These are phyloP conservation scores for Bicyclus anynana DNA, from an alignment of 1,140 invertebrate genomes.

Conservation along the genomic window DNA sequence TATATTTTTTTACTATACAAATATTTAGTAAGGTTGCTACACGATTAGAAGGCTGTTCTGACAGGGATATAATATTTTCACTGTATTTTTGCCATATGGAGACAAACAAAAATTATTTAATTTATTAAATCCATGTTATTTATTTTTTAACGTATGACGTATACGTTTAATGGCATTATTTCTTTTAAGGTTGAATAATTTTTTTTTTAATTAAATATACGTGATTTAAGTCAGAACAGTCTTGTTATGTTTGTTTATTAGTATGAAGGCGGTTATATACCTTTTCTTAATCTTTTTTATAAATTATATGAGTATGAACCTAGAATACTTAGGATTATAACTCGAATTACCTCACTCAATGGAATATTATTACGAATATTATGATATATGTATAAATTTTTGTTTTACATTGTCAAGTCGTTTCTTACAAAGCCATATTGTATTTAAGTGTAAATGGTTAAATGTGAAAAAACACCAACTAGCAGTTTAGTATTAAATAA, in stretches of 20 bases:
- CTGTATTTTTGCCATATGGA: too few relatives aligned
- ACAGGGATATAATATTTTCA: too few relatives aligned
- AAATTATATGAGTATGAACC: not conserved
- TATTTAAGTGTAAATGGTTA: constrained; percentile 16
- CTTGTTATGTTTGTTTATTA: not conserved
- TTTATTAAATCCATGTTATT: too few relatives aligned
- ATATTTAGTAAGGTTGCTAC: too few relatives aligned
- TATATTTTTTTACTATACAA: too few relatives aligned
- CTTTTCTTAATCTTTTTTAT: not conserved
- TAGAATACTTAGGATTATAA: not conserved
- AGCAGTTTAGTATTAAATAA: not conserved
- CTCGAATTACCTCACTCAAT: not conserved
- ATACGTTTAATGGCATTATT: too few relatives aligned
- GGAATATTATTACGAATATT: not conserved
- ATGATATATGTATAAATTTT: not conserved
- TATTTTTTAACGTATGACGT: too few relatives aligned
- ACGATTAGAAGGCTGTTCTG: too few relatives aligned
- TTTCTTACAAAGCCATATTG: constrained; percentile 1
- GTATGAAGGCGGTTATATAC: not conserved
- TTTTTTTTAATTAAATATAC: too few relatives aligned
- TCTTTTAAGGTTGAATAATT: too few relatives aligned
- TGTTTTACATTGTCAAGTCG: not conserved
- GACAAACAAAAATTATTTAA: too few relatives aligned
- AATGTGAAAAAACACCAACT: not conserved
- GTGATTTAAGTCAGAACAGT: too few relatives aligned